Conservation (phyloP, 1,140 invertebrate genomes). For the Galleria mellonella region DNA sequence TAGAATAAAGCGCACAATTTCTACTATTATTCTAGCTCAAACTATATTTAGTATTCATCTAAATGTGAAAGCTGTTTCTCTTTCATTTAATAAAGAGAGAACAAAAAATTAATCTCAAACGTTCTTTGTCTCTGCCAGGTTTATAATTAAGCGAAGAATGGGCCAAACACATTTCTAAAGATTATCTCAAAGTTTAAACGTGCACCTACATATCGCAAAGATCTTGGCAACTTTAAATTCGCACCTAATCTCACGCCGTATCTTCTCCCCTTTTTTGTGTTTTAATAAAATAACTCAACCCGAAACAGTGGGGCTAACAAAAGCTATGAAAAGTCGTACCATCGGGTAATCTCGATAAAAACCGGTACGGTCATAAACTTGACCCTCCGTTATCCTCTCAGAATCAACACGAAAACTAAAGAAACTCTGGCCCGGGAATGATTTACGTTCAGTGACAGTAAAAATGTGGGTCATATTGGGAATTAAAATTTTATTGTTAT, state of each 20-base stretch:
- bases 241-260: conserved; percentile 27
- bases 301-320: conserved; percentile 30
- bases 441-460: conserved; percentile 44
- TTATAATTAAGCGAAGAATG: too few species aligned
- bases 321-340: conserved; percentile 36
- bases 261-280: conserved; percentile 27
- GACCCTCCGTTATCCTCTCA: conserved; percentile 45
- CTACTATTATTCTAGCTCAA: too few species aligned
- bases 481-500: conserved; percentile 46
- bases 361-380: conserved; percentile 46
- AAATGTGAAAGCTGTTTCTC: too few species aligned
- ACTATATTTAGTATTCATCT: too few species aligned
- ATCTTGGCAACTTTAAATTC: conserved; percentile 24
- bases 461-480: conserved; percentile 39
- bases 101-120: too few species aligned
- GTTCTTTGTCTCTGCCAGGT: too few species aligned
- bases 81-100: too few species aligned
- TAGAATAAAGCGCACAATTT: too few species aligned
- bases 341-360: conserved; percentile 56
- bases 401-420: conserved; percentile 45
- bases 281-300: conserved; percentile 41
- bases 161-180: too few species aligned
- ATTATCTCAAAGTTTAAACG: background rate
- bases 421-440: conserved; percentile 24
- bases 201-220: background rate